Conservation (phyloP, 2,113 vertebrate genomes). For the Pyxicephalus adspersus region DNA sequence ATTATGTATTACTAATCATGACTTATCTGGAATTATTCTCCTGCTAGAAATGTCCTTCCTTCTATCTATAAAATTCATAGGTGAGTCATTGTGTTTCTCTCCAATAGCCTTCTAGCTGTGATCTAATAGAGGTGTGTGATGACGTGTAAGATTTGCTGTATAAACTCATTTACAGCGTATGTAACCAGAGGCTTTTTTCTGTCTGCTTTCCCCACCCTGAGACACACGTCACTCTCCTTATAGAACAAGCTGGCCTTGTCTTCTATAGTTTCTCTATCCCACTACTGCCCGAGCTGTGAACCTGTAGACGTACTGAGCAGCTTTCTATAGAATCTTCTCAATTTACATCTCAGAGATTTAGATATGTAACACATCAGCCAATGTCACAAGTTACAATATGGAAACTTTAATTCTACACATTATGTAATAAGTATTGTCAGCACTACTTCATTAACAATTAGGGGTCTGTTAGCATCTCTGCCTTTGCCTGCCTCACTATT, state of each 20-base stretch:
- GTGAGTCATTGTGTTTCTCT: background rate
- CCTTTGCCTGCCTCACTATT: too few species aligned
- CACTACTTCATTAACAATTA: too few species aligned
- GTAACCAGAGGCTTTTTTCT: background rate
- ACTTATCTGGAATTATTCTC: background rate
- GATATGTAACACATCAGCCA: background rate
- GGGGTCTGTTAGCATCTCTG: too few species aligned
- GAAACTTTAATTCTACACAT: too few species aligned
- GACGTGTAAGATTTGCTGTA: background rate
- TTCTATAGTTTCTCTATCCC: background rate
- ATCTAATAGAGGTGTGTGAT: constrained; percentile 12
- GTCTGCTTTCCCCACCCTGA: background rate
- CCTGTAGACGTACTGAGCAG: background rate
- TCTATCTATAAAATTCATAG: background rate
- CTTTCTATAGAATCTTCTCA: background rate
- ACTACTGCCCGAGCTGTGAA: background rate
- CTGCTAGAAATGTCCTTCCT: background rate
- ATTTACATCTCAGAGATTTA: background rate
- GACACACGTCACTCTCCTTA: constrained; percentile 29
- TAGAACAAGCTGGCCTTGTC: constrained; percentile 39
- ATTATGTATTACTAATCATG: background rate
- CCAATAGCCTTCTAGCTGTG: background rate
- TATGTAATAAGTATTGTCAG: too few species aligned
- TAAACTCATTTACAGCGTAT: background rate
- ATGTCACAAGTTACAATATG: too few species aligned